Base-by-base conservation (phyloP, 2,797 vertebrate species). In the Cetoscarus ocellatus region DNA sequence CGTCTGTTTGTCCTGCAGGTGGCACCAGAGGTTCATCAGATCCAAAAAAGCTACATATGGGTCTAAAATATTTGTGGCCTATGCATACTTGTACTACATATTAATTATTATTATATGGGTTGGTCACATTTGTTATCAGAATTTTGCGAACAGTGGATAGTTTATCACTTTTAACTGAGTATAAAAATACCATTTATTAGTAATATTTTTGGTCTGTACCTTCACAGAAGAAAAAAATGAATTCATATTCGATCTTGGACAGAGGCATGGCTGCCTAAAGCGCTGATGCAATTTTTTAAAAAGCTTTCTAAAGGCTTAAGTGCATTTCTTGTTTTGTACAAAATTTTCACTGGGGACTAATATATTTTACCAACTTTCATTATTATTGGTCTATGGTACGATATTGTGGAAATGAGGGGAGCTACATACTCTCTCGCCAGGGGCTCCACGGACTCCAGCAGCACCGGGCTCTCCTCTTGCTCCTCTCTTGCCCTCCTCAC, bases 401-500 rank as follows among this genome's bases (percentile, higher is more conserved):
- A 18, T 19, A 38, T 2, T 54, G 6, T 60, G 3, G 44, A 50
- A 66, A 66, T 15, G 3, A 54, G 10, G 6, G 36, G 34, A 60
- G 44, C 55, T 69, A 89, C 97, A 80, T 94, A 99, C 98, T 51
- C 98, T 94, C 90, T 98, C 97, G 61, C 98, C 97, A 45, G 96
- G 91, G 1, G 93, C 90, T 80, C 98, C 98, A 3, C 97, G 96
- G 61, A 43, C 90, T 85, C 98, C 98, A 17, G 80, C 75, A 19
- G 91, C 90, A 79, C 97, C 97, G 0, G 96, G 94, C 90, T 99
- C 98, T 90, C 98, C 98, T 81, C 97, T 96, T 52, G 95, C 75
- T 93, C 98, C 98, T 95, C 97, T 95, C 93, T 99, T 99, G 86
- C 98, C 98, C 90, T 99, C 98, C 85, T 99, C 98, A 3, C 98